These are phyloP conservation scores for Panagrolaimus sp. DNA, from an alignment of 1,140 invertebrate species.

Conservation along the genomic window DNA sequence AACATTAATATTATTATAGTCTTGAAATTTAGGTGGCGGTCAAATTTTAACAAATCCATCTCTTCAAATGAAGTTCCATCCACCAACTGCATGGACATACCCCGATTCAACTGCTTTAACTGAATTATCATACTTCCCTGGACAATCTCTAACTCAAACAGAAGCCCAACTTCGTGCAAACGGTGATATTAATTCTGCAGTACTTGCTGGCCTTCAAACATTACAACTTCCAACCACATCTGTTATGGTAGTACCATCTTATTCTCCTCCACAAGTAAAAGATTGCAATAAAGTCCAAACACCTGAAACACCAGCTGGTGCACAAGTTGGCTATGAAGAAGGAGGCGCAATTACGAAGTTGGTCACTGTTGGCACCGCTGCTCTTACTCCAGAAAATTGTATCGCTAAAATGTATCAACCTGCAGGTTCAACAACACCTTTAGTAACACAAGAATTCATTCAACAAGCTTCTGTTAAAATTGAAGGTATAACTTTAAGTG, in stretches of 20 bases:
- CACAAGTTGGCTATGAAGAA: not conserved
- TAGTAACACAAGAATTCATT: not conserved
- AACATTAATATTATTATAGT: no score
- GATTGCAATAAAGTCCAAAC: not conserved
- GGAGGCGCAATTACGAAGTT: not conserved
- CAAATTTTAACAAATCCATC: not conserved
- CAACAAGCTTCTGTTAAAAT: conserved; percentile 6
- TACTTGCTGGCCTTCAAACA: not conserved
- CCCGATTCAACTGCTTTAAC: not conserved
- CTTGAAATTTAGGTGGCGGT: not conserved
- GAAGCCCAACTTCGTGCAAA: not conserved
- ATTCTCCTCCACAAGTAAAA: conserved; percentile 7
- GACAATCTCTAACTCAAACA: not conserved
- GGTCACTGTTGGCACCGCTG: not conserved
- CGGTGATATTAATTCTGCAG: not conserved
- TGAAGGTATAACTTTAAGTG: not conserved
- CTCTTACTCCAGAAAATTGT: no score
- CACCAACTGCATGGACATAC: conserved; percentile 11
- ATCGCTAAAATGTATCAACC: not conserved
- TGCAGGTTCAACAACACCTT: not conserved
- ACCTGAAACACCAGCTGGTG: not conserved
- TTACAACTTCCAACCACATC: not conserved
- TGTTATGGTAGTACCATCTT: not conserved
- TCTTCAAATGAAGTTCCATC: not conserved
- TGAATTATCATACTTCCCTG: not conserved